Base-by-base conservation (phyloP, 2,888 invertebrate species). In the Zelleria hepariella region DNA sequence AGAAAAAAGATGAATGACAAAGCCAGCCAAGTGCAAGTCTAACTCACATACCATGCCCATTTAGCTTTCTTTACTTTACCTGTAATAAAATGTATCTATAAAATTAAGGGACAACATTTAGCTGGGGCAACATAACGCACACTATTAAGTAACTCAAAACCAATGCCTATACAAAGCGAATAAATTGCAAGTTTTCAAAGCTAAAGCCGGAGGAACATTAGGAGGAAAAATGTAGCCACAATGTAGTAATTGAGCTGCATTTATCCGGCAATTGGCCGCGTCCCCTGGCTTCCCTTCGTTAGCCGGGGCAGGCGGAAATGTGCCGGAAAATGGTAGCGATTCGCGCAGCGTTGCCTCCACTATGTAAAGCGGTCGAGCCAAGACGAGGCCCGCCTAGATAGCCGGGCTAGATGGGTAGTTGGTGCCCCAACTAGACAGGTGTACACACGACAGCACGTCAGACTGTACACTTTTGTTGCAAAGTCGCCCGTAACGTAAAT, bases 221-320 rank as follows among this genome's bases (percentile, higher is more conserved):
- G 71, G 68, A 76, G 77, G 78, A 81, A 85, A 85, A 83, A 82
- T 79, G 75, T 78, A 75, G 73, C 80, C 81, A 75, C 83, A 82
- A 80, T 79, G 78, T 75, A 81, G 82, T 82, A 83, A 83, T 81
- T 78, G 83, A 80, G 82, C 81, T 81, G 80, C 83, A 85, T 82
- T 85, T 86, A 82, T 82, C 79, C 79, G 80, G 73, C 82, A 82
- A 84, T 86, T 85, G 85, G 81, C 74, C 79, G 68, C 78, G 79
- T 81, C 82, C 82, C 80, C 78, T 77, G 82, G 82, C 78, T 83
- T 82, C 83, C 83, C 84, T 83, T 86, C 83, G 83, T 84, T 85
- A 83, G 81, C 76, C 71, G 68, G n/a, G n/a, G 73, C 15, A 73
- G 74, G 48, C 78, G 81, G 83, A 84, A 85, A 83, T 81, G 83